Evolutionary conservation across 1,140 invertebrate species (phyloP).

Genomic region (Micrasema minimum): DNA sequence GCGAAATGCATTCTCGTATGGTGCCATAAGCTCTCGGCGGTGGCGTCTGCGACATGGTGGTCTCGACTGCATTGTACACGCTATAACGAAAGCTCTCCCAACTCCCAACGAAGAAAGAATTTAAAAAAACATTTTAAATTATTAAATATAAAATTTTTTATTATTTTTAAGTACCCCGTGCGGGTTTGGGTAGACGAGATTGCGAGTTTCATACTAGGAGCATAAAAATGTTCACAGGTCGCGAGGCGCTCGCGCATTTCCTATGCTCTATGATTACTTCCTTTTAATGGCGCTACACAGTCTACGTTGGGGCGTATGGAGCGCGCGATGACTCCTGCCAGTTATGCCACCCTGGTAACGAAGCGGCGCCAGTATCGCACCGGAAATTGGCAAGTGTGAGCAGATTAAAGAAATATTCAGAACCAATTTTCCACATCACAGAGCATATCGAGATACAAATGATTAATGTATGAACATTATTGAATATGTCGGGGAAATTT

Average conservation of each 20-base stretch:
- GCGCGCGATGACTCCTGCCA: slow-evolving; percentile 37
- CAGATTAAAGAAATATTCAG: slow-evolving; percentile 33
- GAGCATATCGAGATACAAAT: too few species aligned
- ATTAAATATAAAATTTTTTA: too few species aligned
- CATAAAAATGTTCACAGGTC: slow-evolving; percentile 43
- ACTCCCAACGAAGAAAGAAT: neutral
- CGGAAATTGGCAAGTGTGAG: slow-evolving; percentile 3
- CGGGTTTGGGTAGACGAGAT: slow-evolving; percentile 25
- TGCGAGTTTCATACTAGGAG: slow-evolving; percentile 30
- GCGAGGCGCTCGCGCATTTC: slow-evolving; percentile 19
- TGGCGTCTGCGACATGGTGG: slow-evolving; percentile 15
- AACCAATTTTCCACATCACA: too few species aligned
- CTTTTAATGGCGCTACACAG: slow-evolving; percentile 35
- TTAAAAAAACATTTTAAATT: too few species aligned
- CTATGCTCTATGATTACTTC: slow-evolving; percentile 15
- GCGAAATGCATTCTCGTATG: slow-evolving; percentile 31
- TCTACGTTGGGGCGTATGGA: slow-evolving; percentile 40
- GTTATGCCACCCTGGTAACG: slow-evolving; percentile 31
- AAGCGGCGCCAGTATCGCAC: slow-evolving; percentile 22
- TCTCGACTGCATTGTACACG: slow-evolving; percentile 5
- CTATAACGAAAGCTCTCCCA: slow-evolving; percentile 28
- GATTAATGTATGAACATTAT: too few species aligned
- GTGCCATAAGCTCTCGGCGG: too few species aligned
- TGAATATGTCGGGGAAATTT: too few species aligned
- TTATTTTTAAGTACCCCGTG: neutral